Evolutionary conservation across 2,888 invertebrate species (phyloP).

Genomic region (Sarcophaga subvicina): DNA sequence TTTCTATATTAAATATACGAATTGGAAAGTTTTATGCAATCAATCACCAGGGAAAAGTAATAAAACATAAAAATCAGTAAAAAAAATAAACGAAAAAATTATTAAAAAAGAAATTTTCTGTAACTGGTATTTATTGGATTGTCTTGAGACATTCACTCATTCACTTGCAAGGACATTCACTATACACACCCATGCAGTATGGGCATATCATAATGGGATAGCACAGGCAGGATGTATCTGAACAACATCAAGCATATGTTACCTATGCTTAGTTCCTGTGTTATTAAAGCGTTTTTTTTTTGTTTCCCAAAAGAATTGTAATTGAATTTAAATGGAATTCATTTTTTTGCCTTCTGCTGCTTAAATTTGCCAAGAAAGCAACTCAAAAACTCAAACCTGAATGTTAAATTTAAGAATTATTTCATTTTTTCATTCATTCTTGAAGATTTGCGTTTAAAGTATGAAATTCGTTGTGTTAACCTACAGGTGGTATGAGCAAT

Average conservation of each 20-base stretch:
- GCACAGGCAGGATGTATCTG: not conserved
- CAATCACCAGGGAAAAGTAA: constrained; percentile 57
- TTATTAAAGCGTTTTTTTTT: not conserved
- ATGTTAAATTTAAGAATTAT: too few relatives aligned
- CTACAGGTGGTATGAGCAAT: too few relatives aligned
- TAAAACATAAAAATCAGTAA: constrained; percentile 34
- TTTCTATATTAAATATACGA: constrained; percentile 10
- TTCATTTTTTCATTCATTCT: too few relatives aligned
- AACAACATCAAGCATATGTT: not conserved
- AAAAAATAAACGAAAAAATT: not conserved
- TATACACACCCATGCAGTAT: not conserved
- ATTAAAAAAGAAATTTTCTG: not conserved
- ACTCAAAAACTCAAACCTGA: too few relatives aligned
- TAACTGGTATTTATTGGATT: constrained; percentile 18
- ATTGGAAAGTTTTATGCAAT: constrained; percentile 58
- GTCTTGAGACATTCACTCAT: constrained; percentile 20
- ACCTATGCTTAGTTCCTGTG: not conserved
- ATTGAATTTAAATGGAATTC: too few relatives aligned
- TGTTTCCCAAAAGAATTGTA: not conserved
- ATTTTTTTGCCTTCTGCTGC: too few relatives aligned
- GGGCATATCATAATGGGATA: not conserved
- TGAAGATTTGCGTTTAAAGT: too few relatives aligned
- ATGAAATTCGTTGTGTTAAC: too few relatives aligned
- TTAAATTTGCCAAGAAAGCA: too few relatives aligned
- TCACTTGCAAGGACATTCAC: not conserved